Percentiles rank a stretch among this genome's conserved stretches.
These are phyloP conservation scores for Horisme vitalbata DNA, from an alignment of 2,888 invertebrate genomes.

Conservation along the genomic window DNA sequence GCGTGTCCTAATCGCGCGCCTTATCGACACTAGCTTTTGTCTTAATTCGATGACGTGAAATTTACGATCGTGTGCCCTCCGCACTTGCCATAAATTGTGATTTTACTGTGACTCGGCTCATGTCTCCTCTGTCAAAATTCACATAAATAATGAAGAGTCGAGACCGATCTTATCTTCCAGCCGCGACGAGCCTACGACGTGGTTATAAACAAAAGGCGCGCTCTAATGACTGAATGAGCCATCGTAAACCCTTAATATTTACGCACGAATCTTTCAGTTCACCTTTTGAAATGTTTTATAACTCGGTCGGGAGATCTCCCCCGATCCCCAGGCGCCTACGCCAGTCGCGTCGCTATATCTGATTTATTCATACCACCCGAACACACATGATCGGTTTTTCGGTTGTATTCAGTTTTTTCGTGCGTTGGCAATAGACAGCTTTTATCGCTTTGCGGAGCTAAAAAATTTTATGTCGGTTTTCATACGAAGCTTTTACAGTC, in stretches of 20 bases:
- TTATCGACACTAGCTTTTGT: constrained; percentile 75
- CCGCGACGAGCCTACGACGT: constrained; percentile 65
- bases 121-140: constrained; percentile 74
- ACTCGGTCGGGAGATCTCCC: constrained; percentile 60
- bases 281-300: constrained; percentile 77
- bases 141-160: constrained; percentile 76
- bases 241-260: constrained; percentile 79
- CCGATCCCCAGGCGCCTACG: constrained; percentile 68
- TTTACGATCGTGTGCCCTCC: constrained; percentile 62
- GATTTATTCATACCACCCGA: constrained; percentile 80
- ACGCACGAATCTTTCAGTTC: constrained; percentile 75
- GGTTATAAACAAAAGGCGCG: constrained; percentile 74
- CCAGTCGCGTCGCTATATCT: constrained; percentile 67
- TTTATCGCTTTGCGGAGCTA: constrained; percentile 44
- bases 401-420: constrained; percentile 60
- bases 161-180: constrained; percentile 68
- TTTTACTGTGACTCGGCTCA: constrained; percentile 60
- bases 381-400: constrained; percentile 77
- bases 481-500: constrained; percentile 27
- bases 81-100: constrained; percentile 75
- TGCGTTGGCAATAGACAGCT: constrained; percentile 50
- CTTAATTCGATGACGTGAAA: constrained; percentile 75
- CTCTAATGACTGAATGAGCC: constrained; percentile 79
- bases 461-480: constrained; percentile 34
- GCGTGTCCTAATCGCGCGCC: constrained; percentile 65